These are phyloP conservation scores for Hemicrepidius hirtus DNA, from an alignment of 2,888 invertebrate genomes.

Conservation along the genomic window DNA sequence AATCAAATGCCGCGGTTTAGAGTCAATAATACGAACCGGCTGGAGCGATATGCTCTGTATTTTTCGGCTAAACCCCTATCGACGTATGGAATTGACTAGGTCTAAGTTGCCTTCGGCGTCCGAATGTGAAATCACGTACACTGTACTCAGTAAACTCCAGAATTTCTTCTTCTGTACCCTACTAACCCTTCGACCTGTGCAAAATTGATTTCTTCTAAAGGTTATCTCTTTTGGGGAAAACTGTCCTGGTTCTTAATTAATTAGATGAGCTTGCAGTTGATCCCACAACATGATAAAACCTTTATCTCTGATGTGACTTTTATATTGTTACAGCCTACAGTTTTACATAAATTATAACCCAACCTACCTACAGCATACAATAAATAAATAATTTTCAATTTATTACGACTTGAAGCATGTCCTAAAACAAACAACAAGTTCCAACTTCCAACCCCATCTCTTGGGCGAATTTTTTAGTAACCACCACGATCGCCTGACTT, in stretches of 20 bases:
- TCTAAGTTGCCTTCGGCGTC: conserved; percentile 42
- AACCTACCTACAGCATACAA: no score
- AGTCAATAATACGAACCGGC: conserved; percentile 48
- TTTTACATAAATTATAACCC: no score
- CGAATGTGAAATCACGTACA: conserved; percentile 46
- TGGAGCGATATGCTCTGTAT: conserved; percentile 44
- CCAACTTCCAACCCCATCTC: no score
- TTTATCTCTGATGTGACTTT: no score
- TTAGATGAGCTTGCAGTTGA: not conserved
- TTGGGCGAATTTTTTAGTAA: no score
- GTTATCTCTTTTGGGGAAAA: not conserved
- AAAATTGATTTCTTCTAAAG: conserved; percentile 25
- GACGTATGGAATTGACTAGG: conserved; percentile 44
- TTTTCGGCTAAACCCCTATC: conserved; percentile 43
- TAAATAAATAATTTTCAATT: no score
- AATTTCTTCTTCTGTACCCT: conserved; percentile 20
- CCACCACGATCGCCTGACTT: no score
- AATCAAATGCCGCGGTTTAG: conserved; percentile 49
- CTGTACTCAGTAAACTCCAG: conserved; percentile 7
- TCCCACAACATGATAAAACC: no score
- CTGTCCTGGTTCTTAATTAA: conserved; percentile 14
- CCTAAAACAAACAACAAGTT: no score
- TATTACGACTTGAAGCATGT: no score
- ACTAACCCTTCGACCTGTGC: conserved; percentile 19
- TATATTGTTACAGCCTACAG: no score